Conservation (phyloP, 2,888 invertebrate species). For the Campoplex capitator region DNA sequence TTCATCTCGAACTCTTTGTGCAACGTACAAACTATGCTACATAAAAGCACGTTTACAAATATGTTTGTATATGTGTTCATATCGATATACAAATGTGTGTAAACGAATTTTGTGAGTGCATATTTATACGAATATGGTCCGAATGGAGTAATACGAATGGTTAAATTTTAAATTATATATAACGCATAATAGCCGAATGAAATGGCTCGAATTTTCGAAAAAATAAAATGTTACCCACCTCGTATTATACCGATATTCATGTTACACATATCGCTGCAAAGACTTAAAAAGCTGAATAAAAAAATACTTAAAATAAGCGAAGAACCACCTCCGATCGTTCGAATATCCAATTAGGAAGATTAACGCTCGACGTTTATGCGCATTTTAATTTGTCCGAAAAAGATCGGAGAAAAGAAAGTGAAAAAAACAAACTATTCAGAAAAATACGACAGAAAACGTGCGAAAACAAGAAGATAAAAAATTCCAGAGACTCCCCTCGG, state of each 20-base stretch:
- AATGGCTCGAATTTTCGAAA: constrained; percentile 29
- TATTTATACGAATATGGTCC: not conserved
- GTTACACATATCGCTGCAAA: constrained; percentile 18
- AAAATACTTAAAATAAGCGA: constrained; percentile 55
- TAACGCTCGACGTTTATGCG: constrained; percentile 53
- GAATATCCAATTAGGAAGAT: constrained; percentile 56
- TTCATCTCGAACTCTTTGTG: not conserved
- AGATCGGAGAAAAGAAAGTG: not conserved
- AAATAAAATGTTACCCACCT: constrained; percentile 18
- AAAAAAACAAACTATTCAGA: not conserved
- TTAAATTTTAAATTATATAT: constrained; percentile 1
- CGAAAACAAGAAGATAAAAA: constrained; percentile 19
- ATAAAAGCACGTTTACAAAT: not conserved
- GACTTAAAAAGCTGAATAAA: constrained; percentile 41
- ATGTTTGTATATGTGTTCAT: not conserved
- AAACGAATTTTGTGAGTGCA: not conserved
- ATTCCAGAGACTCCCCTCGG: not conserved
- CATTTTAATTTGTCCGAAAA: constrained; percentile 29
- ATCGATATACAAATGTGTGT: not conserved
- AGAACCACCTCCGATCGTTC: constrained; percentile 36
- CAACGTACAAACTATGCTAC: constrained; percentile 9
- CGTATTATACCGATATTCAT: constrained; percentile 31
- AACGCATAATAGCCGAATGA: constrained; percentile 19
- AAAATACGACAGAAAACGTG: constrained; percentile 36
- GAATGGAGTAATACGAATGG: not conserved